phyloP scores from a whole-genome alignment of 2,888 invertebrate species.

The Rhagophthalmus giganteus region DNA sequence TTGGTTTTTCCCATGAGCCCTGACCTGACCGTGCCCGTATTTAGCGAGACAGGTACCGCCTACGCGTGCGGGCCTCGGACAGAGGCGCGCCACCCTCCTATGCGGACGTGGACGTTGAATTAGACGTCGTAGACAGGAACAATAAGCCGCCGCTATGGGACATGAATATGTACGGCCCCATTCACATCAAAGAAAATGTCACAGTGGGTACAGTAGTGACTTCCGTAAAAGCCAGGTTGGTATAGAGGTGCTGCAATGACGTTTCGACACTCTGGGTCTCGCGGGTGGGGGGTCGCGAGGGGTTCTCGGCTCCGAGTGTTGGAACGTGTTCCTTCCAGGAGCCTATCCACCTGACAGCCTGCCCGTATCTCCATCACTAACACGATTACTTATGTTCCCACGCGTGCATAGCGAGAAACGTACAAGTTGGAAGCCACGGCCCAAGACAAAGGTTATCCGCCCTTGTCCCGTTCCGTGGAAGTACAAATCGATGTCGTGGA shows the following conservation, averaged over 20 bases:
- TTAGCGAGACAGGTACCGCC: constrained; percentile 95
- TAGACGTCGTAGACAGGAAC: constrained; percentile 98
- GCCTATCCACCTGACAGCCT: constrained; percentile 37
- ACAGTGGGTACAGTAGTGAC: constrained; percentile 98
- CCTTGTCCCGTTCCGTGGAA: constrained; percentile 94
- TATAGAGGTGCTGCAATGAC: constrained; percentile 59
- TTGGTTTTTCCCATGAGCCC: constrained; percentile 64
- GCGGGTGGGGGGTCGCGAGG: constrained; percentile 48
- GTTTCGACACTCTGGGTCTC: constrained; percentile 58
- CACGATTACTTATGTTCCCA: constrained; percentile 39
- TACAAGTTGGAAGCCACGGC: constrained; percentile 98
- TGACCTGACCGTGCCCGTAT: constrained; percentile 70
- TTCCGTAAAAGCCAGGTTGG: constrained; percentile 97
- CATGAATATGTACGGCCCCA: constrained; percentile 93
- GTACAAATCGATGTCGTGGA: constrained; percentile 99
- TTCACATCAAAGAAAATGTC: constrained; percentile 98
- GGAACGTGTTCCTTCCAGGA: constrained; percentile 36
- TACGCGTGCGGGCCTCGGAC: constrained; percentile 96
- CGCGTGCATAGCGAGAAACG: constrained; percentile 78
- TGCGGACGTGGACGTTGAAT: constrained; percentile 95
- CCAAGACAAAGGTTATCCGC: constrained; percentile 95
- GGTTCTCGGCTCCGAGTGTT: constrained; percentile 37
- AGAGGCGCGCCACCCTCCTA: constrained; percentile 88
- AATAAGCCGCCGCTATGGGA: constrained; percentile 98
- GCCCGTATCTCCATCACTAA: constrained; percentile 39